These are phyloP conservation scores for Dendrolimus kikuchii DNA, from an alignment of 1,140 invertebrate genomes.

Conservation along the genomic window DNA sequence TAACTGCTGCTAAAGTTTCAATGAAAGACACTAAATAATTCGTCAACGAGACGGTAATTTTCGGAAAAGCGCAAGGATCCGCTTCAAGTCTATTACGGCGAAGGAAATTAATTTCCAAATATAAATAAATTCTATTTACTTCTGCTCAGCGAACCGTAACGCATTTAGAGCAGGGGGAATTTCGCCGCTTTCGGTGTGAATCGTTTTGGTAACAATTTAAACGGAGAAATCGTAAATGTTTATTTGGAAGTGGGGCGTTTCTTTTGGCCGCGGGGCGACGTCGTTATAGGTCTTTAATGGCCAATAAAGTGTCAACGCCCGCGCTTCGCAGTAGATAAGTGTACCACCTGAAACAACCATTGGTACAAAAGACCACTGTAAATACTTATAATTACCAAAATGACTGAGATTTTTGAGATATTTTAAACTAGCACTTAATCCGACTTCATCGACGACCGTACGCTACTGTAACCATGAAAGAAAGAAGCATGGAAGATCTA, in stretches of 20 bases:
- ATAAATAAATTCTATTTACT: conserved; percentile 67
- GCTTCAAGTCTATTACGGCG: conserved; percentile 46
- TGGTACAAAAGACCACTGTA: no score
- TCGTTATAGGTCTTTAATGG: conserved; percentile 52
- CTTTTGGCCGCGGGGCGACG: conserved; percentile 30
- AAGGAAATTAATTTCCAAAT: conserved; percentile 64
- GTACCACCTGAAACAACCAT: conserved; percentile 18
- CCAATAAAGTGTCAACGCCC: conserved; percentile 49
- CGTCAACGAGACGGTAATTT: conserved; percentile 30
- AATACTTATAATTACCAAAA: no score
- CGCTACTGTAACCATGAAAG: no score
- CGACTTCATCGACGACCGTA: no score
- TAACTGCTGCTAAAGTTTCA: no score
- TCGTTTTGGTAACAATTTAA: conserved; percentile 66
- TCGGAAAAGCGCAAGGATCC: conserved; percentile 33
- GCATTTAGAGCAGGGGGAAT: conserved; percentile 54
- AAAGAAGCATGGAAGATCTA: no score
- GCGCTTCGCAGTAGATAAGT: conserved; percentile 21
- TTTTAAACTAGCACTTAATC: no score
- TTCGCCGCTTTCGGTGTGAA: conserved; percentile 32
- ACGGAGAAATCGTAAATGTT: conserved; percentile 53
- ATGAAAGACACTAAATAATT: conserved; percentile 9
- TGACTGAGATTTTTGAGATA: no score
- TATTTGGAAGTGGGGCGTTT: conserved; percentile 47
- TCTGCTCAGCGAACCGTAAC: conserved; percentile 58